Evolutionary conservation across 2,797 vertebrate genomes (phyloP).

Genomic region (Hydrolagus colliei): DNA sequence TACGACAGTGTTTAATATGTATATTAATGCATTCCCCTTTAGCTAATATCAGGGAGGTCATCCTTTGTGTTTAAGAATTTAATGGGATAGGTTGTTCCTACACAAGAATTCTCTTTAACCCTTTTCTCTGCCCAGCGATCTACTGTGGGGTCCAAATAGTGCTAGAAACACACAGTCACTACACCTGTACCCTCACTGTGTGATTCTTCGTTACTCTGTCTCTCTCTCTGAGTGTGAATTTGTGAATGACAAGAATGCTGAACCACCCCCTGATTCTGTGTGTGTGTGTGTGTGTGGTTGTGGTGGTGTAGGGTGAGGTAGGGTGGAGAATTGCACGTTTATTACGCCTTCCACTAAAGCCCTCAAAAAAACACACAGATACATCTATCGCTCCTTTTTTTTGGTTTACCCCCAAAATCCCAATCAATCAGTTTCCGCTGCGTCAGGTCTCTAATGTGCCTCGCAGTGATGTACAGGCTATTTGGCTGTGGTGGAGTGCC

Average conservation of each 20-base stretch:
- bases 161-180: too few relatives aligned
- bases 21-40: constrained; percentile 29
- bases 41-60: constrained; percentile 20
- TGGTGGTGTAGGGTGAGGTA: too few relatives aligned
- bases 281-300: too few relatives aligned
- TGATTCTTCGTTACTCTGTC: too few relatives aligned
- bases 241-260: too few relatives aligned
- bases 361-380: too few relatives aligned
- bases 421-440: constrained; percentile 8
- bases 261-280: too few relatives aligned
- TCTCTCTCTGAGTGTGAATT: too few relatives aligned
- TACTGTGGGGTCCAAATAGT: too few relatives aligned
- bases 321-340: too few relatives aligned
- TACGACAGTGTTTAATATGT: constrained; percentile 31
- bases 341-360: too few relatives aligned
- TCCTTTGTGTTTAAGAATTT: constrained; percentile 3
- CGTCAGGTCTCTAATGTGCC: constrained; percentile 39
- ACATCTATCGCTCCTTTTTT: neutral
- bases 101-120: constrained; percentile 3
- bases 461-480: constrained; percentile 52
- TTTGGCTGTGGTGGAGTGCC: constrained; percentile 50
- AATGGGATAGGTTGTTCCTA: constrained; percentile 28
- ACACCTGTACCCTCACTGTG: too few relatives aligned
- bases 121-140: neutral
- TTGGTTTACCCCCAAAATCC: neutral